Percentiles rank a stretch among this genome's conserved stretches.
These are phyloP conservation scores for Orbicella faveolata DNA, from an alignment of 64 coral and sea anemone genomes.

Conservation along the genomic window DNA sequence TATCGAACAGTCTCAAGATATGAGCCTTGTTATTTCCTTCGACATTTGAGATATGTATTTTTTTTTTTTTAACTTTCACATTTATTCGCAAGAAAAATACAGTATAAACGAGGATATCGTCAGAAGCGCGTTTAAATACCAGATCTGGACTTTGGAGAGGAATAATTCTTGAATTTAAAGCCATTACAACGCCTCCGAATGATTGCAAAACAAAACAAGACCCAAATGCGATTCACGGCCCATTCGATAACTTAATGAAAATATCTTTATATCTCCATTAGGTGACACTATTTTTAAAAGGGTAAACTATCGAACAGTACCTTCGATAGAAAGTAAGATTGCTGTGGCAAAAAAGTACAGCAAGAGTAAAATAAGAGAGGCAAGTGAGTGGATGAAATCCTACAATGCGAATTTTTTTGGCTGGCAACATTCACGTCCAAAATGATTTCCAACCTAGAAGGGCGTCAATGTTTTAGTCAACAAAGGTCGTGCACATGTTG, in stretches of 20 bases:
- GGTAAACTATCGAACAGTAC: neutral
- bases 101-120: neutral
- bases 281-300: neutral
- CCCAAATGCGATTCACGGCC: neutral
- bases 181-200: neutral
- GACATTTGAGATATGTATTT: neutral
- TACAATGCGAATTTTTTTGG: neutral
- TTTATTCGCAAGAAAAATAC: neutral
- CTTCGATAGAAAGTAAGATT: neutral
- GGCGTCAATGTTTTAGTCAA: slow-evolving; percentile 1
- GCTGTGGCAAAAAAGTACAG: neutral
- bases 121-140: neutral
- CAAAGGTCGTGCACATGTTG: slow-evolving; percentile 22
- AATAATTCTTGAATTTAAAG: slow-evolving; percentile 4
- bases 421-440: neutral
- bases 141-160: neutral
- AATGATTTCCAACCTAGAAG: neutral
- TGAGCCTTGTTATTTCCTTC: neutral
- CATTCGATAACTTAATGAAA: slow-evolving; percentile 10
- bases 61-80: neutral
- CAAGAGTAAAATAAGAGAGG: neutral
- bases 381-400: too few relatives aligned
- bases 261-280: slow-evolving; percentile 28
- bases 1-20: neutral
- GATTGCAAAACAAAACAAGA: neutral